Conservation (phyloP, 2,113 vertebrate genomes). For the Protobothrops mucrosquamatus region DNA sequence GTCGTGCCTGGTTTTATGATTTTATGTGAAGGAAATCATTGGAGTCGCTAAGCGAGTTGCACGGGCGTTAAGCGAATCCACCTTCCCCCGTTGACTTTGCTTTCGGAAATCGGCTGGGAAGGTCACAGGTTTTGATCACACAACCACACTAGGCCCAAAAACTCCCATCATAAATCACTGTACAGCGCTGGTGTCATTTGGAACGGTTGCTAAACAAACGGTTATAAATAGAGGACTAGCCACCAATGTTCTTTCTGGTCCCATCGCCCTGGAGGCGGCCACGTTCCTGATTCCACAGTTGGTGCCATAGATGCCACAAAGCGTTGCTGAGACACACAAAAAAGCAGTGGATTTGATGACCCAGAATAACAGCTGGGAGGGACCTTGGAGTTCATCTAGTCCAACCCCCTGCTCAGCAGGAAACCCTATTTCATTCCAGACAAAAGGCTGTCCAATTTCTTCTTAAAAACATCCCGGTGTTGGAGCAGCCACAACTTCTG, state of each 20-base stretch:
- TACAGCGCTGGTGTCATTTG: too few relatives aligned
- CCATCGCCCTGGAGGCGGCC: not conserved
- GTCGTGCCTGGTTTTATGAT: not conserved
- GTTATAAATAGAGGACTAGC: not conserved
- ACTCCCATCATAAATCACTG: too few relatives aligned
- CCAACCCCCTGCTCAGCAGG: not conserved
- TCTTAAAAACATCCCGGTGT: too few relatives aligned
- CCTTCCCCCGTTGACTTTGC: too few relatives aligned
- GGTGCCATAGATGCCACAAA: not conserved
- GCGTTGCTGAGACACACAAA: not conserved
- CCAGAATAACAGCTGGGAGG: not conserved
- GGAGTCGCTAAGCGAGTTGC: not conserved
- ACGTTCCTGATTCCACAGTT: not conserved
- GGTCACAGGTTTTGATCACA: not conserved
- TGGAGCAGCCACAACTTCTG: too few relatives aligned
- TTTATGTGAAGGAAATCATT: not conserved
- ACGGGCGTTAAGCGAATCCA: not conserved
- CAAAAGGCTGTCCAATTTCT: not conserved
- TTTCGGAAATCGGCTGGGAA: too few relatives aligned
- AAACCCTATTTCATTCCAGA: not conserved
- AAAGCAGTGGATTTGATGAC: not conserved
- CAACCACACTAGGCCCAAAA: not conserved
- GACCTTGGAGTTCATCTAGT: not conserved
- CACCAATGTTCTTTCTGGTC: too few relatives aligned
- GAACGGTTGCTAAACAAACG: too few relatives aligned